Percentiles rank a stretch among this genome's conserved stretches.
phyloP scores from a whole-genome alignment of 2,113 vertebrate genomes.

The Bathybates hornii region DNA sequence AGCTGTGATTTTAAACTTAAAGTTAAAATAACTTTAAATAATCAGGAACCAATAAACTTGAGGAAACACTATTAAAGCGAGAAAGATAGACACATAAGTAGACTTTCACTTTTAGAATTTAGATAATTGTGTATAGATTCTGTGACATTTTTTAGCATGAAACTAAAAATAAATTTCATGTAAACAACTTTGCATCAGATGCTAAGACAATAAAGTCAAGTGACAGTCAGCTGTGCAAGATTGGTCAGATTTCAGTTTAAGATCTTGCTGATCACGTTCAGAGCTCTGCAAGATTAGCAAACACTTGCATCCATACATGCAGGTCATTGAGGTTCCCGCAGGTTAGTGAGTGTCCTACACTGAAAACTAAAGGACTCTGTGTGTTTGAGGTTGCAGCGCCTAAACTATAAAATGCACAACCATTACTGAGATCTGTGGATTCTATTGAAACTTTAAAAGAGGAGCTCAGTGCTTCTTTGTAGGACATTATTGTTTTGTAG shows the following conservation, averaged over 20 bases:
- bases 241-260: neutral
- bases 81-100: neutral
- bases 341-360: neutral
- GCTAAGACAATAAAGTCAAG: neutral
- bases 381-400: neutral
- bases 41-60: neutral
- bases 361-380: neutral
- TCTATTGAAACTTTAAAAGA: neutral
- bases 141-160: neutral
- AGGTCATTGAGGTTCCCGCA: neutral
- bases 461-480: neutral
- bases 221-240: neutral
- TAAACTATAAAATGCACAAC: neutral
- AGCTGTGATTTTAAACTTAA: neutral
- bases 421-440: neutral
- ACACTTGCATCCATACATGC: neutral
- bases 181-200: neutral
- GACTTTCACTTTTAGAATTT: neutral
- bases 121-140: neutral
- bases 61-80: neutral
- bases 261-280: neutral
- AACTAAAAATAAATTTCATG: neutral
- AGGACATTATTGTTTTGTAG: neutral
- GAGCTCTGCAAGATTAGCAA: neutral
- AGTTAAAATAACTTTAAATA: neutral